Evolutionary conservation across 2,797 vertebrate genomes (phyloP), one percentile per base, ranked within the genome.

Genomic region (Chromobotia macracanthus): DNA sequence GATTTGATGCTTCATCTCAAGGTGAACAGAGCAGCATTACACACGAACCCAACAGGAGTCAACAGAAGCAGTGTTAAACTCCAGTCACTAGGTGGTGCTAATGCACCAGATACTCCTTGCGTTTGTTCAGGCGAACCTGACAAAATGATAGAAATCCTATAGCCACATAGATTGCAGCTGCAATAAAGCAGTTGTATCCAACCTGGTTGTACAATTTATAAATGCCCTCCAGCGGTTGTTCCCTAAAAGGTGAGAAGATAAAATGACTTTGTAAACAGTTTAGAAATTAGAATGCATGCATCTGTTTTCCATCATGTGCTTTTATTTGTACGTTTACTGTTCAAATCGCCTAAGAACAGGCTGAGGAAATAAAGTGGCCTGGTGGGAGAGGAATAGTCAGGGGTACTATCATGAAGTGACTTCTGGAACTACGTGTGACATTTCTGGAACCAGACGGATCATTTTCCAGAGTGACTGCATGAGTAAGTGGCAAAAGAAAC

Each of bases 181-280:
- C 95, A 25, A 96, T 94, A 90, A 96, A 95, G 81, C 95, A 96
- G 90, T 96, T 96, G 89, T 95, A 95, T 72, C 93, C 93, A 70
- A 96, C 41, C 41, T 44, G 41, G 41, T 44, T 10, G 41, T 44
- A 44, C 41, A 44, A 10, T 0, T 51, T 61, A 50, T 95, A 93
- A 81, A 93, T 80, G 18, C 73, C 87, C 80, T 90, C 83, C 0
- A 85, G 87, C 1, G 91, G 81, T 3, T 86, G 88, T 0, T 10
- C 19, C 78, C 93, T 93, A 88, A 70, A 76, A 72, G 23, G 1
- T 70, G 8, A 75, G 21, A 51, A 51, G 25, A 67, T 13, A 80
- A 66, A 0, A 10, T 23, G 12, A 3, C 11, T 74, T 28, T 2
- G 18, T 11, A 21, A 72, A 79, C n/a, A 3, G 63, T 1, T 44